Evolutionary conservation across 2,888 invertebrate genomes (phyloP), one percentile per base, ranked within the genome.

Genomic region (Drosophila paranaensis): DNA sequence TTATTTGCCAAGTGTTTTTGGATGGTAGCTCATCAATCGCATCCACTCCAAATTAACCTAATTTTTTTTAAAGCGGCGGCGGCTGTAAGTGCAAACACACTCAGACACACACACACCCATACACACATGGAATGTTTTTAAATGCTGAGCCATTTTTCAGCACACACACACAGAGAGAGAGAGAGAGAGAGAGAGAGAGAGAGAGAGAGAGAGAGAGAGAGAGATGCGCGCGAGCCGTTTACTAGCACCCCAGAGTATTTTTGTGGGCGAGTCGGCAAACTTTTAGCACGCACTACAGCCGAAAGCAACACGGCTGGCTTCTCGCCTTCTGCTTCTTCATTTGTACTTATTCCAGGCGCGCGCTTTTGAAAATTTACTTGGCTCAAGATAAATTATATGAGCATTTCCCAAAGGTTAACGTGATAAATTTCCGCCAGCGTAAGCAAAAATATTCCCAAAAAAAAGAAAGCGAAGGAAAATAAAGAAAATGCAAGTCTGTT

Each of bases 321-420:
- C 42, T 50, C 60, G 57, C 40, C 40, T 45, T 13, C 51, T 61
- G 63, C 55, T 43, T 42, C 46, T 61, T 65, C 51, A 54, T 63
- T 46, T 60, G 40, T 30, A 58, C 58, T 58, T 69, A 54, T 56
- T 68, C 66, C 58, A 46, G 60, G 56, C 62, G 60, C 51, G 57
- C 51, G 57, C 75, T 76, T 77, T 76, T 76, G 72, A 77, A 79
- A 90, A 87, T 90, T 87, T 90, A 90, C 87, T 87, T 89, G 70
- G 75, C 74, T 81, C 80, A 80, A 89, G 89, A 88, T 88, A 88
- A 88, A 88, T 88, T 88, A 88, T 89, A 89, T 77, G 88, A 89
- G 90, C 89, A 84, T 88, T 90, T 88, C 87, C 87, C 87, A 90
- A 88, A 88, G 90, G 87, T 89, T 88, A 90, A 82, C 88, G 88